Evolutionary conservation across 2,888 invertebrate species (phyloP).

Genomic region (Acanthacorydalis orientalis): DNA sequence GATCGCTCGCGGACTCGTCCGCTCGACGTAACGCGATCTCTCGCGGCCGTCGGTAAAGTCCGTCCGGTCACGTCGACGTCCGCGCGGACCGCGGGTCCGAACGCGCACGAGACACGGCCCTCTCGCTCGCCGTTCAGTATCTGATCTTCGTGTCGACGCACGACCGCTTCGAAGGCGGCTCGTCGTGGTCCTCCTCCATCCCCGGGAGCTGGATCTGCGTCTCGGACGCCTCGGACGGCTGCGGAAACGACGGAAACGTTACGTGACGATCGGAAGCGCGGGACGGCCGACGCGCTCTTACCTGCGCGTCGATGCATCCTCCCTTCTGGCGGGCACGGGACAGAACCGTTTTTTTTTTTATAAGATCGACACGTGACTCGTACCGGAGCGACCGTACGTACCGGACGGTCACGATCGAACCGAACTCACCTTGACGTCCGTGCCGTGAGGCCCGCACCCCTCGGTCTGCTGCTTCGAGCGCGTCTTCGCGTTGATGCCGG

Average conservation of each 20-base stretch:
- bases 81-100: background rate
- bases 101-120: background rate
- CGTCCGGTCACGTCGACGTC: background rate
- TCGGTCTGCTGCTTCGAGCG: constrained; percentile 22
- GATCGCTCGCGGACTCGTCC: too few relatives aligned
- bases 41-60: too few relatives aligned
- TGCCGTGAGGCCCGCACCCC: constrained; percentile 37
- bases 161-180: constrained; percentile 25
- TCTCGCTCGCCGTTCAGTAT: background rate
- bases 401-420: background rate
- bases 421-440: constrained; percentile 36
- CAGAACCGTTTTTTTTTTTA: too few relatives aligned
- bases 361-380: too few relatives aligned
- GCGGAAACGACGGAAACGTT: constrained; percentile 9
- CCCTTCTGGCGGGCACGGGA: background rate
- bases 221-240: constrained; percentile 68
- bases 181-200: constrained; percentile 35
- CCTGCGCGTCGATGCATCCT: background rate
- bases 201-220: constrained; percentile 62
- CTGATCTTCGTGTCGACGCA: background rate
- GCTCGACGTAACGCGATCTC: too few relatives aligned
- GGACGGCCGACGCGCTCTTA: background rate
- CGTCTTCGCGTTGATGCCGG: constrained; percentile 9
- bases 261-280: background rate
- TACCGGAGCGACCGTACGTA: too few relatives aligned